Evolutionary conservation across 2,113 vertebrate species (phyloP).

Genomic region (Ailuropoda melanoleuca): DNA sequence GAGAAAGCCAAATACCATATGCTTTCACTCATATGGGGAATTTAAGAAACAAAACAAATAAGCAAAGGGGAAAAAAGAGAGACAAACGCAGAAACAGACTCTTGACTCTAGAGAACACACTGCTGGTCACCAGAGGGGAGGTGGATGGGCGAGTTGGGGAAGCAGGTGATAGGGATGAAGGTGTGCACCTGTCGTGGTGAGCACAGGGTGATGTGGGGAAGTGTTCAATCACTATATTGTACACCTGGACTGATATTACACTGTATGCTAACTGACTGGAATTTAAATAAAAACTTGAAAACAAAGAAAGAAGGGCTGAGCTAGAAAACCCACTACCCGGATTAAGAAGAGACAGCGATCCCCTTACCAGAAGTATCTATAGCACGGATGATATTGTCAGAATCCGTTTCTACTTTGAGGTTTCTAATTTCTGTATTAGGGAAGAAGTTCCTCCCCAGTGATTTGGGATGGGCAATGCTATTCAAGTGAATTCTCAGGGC

Average conservation of each 20-base stretch:
- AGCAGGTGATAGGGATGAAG: background rate
- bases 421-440: background rate
- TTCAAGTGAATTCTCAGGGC: background rate
- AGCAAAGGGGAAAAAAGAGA: background rate
- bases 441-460: too few relatives aligned
- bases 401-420: background rate
- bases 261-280: background rate
- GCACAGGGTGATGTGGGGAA: too few relatives aligned
- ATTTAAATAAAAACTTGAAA: background rate
- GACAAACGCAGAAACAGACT: background rate
- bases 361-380: background rate
- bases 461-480: background rate
- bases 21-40: background rate
- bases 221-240: too few relatives aligned
- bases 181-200: background rate
- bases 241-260: background rate
- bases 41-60: background rate
- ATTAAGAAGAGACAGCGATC: background rate
- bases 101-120: background rate
- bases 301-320: background rate
- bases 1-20: background rate
- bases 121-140: background rate
- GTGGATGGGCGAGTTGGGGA: background rate
- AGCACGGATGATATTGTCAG: fast-evolving
- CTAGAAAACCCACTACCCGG: background rate